phyloP scores from a whole-genome alignment of 2,888 invertebrate genomes.

The Pasiphila rectangulata region DNA sequence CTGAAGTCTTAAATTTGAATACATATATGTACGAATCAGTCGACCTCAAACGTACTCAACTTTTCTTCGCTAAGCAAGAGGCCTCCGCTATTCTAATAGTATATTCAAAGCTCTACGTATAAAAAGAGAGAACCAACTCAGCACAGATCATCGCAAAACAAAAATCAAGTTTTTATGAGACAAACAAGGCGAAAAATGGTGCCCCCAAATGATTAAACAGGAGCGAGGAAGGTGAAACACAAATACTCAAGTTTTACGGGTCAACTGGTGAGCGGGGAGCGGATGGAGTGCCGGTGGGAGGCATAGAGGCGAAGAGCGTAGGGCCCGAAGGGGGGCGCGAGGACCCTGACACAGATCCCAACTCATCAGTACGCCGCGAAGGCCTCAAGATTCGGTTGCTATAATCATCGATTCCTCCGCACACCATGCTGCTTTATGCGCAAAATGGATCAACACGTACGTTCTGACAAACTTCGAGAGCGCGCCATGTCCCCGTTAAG shows the following conservation, averaged over 20 bases:
- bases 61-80: slow-evolving; percentile 51
- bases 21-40: slow-evolving; percentile 40
- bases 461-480: slow-evolving; percentile 54
- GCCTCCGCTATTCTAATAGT: slow-evolving; percentile 50
- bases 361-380: slow-evolving; percentile 69
- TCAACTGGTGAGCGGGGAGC: slow-evolving; percentile 55
- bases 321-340: slow-evolving; percentile 63
- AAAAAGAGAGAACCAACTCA: slow-evolving; percentile 18
- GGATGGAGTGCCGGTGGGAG: slow-evolving; percentile 47
- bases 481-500: slow-evolving; percentile 69
- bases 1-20: slow-evolving; percentile 45
- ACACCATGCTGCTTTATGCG: slow-evolving; percentile 63
- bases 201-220: slow-evolving; percentile 60
- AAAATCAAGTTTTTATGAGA: slow-evolving; percentile 28
- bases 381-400: slow-evolving; percentile 73
- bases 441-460: slow-evolving; percentile 74
- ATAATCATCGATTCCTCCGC: slow-evolving; percentile 73
- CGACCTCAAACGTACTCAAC: slow-evolving; percentile 57
- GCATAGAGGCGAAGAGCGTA: slow-evolving; percentile 59
- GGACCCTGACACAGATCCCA: slow-evolving; percentile 79
- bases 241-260: slow-evolving; percentile 73
- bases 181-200: slow-evolving; percentile 37
- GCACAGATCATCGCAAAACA: too few species aligned
- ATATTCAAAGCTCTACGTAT: slow-evolving; percentile 16
- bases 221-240: slow-evolving; percentile 60